A percentile compares a stretch with the other conserved stretches of the same genome.
These are phyloP conservation scores for Tangara arthus DNA, from an alignment of 2,797 vertebrate species.

Conservation along the genomic window DNA sequence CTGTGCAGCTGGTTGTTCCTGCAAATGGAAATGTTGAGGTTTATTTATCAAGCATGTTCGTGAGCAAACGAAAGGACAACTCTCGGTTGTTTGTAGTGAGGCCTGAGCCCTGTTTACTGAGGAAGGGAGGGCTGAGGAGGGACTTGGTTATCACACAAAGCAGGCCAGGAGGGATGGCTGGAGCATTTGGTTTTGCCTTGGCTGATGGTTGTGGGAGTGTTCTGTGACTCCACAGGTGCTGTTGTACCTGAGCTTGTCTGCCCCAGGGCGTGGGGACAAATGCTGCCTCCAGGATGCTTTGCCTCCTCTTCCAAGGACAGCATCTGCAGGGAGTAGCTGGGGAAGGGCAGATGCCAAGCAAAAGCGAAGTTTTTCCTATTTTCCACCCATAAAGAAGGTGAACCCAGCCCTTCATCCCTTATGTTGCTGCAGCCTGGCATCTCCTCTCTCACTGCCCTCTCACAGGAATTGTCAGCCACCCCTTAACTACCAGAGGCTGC, in stretches of 20 bases:
- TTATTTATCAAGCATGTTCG: not conserved
- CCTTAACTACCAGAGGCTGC: not conserved
- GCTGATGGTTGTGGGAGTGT: not conserved
- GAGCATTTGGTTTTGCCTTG: not conserved
- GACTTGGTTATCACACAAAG: not conserved
- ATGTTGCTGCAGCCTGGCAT: not conserved
- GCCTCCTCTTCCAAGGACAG: not conserved
- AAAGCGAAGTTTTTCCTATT: not conserved
- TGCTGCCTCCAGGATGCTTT: not conserved
- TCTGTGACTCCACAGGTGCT: not conserved
- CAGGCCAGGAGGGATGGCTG: not conserved
- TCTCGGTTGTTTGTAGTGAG: not conserved
- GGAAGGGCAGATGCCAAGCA: not conserved
- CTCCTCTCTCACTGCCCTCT: not conserved
- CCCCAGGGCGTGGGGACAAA: rapidly evolving
- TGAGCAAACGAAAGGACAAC: not conserved
- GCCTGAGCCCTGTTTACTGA: not conserved
- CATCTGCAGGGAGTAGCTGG: rapidly evolving
- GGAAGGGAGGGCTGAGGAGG: not conserved
- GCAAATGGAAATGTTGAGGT: not conserved
- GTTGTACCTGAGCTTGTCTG: not conserved
- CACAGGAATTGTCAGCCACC: not conserved
- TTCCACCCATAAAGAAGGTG: not conserved
- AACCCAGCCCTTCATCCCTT: not conserved
- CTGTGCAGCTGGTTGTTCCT: not conserved